Conservation (phyloP, 1,140 invertebrate genomes). For the Oscheius sp. region DNA sequence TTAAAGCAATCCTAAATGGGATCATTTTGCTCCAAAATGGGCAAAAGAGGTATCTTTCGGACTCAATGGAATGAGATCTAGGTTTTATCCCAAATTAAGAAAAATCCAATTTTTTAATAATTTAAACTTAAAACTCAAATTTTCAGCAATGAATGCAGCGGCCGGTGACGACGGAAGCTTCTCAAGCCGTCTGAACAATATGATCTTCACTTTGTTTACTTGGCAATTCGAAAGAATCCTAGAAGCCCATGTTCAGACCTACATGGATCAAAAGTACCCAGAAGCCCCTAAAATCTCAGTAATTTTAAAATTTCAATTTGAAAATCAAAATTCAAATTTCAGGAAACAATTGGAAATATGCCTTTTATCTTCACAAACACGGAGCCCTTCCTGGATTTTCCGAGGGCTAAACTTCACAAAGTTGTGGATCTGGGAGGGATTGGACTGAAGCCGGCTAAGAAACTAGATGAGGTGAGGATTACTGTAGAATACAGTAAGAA, state of each 20-base stretch:
- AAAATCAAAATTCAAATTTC: no score
- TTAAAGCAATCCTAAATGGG: no score
- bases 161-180: neutral
- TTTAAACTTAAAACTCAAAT: neutral
- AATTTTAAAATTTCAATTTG: no score
- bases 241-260: neutral
- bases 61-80: no score
- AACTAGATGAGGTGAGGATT: slow-evolving; percentile 12
- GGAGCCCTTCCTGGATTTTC: slow-evolving; percentile 19
- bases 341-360: neutral
- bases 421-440: slow-evolving; percentile 25
- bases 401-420: slow-evolving; percentile 9
- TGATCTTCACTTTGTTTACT: neutral
- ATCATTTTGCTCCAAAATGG: no score
- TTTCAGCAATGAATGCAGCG: neutral
- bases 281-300: neutral
- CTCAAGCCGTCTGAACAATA: neutral
- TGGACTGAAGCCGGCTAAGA: slow-evolving; percentile 10
- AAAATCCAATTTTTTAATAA: no score
- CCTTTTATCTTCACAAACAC: slow-evolving; percentile 16
- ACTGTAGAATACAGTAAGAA: slow-evolving; percentile 3
- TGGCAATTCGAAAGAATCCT: neutral
- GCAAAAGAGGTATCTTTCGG: no score
- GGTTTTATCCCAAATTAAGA: no score
- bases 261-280: neutral